phyloP scores from a whole-genome alignment of 2,888 invertebrate genomes.

The Dryocosmus kuriphilus region DNA sequence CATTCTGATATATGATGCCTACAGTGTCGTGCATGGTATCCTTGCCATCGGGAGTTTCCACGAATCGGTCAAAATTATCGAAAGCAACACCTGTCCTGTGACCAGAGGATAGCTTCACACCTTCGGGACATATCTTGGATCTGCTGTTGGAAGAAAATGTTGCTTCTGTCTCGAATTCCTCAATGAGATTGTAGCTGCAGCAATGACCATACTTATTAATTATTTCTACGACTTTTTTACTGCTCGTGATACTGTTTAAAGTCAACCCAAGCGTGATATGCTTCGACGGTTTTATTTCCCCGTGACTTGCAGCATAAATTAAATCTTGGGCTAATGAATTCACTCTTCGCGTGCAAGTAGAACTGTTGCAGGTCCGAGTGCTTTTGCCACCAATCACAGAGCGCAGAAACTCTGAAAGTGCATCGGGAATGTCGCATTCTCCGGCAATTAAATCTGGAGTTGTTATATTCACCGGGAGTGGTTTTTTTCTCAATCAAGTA shows the following conservation, averaged over 20 bases:
- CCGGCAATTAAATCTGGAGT: not conserved
- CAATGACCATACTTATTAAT: no score
- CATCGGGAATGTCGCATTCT: conserved; percentile 28
- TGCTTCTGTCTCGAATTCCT: conserved; percentile 64
- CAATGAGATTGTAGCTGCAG: conserved; percentile 58
- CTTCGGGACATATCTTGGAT: conserved; percentile 42
- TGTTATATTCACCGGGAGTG: conserved; percentile 3
- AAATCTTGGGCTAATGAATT: conserved; percentile 52
- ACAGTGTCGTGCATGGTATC: no score
- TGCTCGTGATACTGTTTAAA: no score
- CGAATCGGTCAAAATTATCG: conserved; percentile 46
- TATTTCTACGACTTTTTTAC: no score
- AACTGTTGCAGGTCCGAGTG: not conserved
- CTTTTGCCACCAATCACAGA: conserved; percentile 10
- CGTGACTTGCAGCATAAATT: conserved; percentile 57
- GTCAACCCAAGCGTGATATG: no score
- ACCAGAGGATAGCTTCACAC: conserved; percentile 11
- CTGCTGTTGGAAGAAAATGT: conserved; percentile 51
- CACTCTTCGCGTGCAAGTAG: not conserved
- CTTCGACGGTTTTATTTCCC: conserved; percentile 61
- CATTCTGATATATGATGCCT: no score
- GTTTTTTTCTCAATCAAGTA: not conserved
- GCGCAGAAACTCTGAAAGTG: not conserved
- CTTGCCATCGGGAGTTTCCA: not conserved
- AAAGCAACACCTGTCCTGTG: conserved; percentile 44